Conservation (phyloP, 2,797 vertebrate genomes). For the Hemitrygon akajei region DNA sequence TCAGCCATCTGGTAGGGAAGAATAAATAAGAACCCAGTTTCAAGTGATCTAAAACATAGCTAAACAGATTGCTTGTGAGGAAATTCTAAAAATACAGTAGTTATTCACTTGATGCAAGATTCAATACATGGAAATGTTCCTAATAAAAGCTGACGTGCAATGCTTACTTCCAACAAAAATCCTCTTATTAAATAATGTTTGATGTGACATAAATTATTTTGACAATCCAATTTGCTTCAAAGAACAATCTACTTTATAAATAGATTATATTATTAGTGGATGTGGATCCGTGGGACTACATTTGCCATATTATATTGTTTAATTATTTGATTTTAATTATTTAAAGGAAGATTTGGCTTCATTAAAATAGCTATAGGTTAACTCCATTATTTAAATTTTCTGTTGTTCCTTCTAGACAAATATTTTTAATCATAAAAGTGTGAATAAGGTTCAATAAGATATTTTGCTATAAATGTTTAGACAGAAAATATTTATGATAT, state of each 20-base stretch:
- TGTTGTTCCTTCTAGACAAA: not conserved
- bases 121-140: not conserved
- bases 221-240: conserved; percentile 31
- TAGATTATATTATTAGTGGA: conserved; percentile 24
- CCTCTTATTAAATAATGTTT: conserved; percentile 18
- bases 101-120: not conserved
- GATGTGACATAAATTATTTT: conserved; percentile 30
- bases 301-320: not conserved
- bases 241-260: conserved; percentile 4
- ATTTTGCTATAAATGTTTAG: not conserved
- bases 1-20: not conserved
- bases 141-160: not conserved
- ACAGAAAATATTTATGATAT: not conserved
- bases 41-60: not conserved
- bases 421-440: not conserved
- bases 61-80: not conserved
- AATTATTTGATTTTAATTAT: not conserved
- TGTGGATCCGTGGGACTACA: conserved; percentile 3
- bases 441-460: not conserved
- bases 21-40: not conserved
- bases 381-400: not conserved
- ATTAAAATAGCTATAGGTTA: not conserved
- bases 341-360: conserved; percentile 3
- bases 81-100: not conserved
- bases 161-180: not conserved